Conservation (phyloP, 35 echinoderm and acorn worm genomes). For the Eucidaris tribuloides region DNA sequence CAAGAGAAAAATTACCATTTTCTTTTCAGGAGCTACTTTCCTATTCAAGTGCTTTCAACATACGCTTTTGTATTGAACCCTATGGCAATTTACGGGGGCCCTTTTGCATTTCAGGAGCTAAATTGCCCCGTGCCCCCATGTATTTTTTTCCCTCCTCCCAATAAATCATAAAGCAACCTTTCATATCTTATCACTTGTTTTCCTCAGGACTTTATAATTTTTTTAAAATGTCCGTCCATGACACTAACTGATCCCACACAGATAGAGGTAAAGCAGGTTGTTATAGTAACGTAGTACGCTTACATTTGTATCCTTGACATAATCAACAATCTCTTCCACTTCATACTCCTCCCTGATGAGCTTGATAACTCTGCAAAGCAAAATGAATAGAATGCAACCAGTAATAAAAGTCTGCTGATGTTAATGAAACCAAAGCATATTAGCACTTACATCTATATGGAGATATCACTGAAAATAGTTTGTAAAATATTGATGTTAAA, state of each 20-base stretch:
- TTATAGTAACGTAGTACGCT: not conserved
- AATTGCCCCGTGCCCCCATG: not conserved
- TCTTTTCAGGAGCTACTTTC: no score
- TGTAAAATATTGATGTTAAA: not conserved
- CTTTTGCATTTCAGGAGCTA: no score
- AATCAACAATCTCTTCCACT: constrained; percentile 50
- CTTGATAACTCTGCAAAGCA: constrained; percentile 8
- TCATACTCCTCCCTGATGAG: constrained; percentile 36
- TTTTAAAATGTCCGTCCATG: not conserved
- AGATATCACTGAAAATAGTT: not conserved
- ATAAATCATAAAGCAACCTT: not conserved
- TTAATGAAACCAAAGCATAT: not conserved
- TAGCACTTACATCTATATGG: no score
- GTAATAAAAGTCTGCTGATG: no score
- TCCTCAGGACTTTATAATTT: not conserved
- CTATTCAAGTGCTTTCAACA: not conserved
- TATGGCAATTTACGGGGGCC: no score
- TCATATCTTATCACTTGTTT: not conserved
- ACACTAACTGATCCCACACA: no score
- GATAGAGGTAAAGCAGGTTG: not conserved
- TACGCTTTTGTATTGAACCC: no score
- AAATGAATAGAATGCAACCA: not conserved
- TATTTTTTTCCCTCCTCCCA: not conserved
- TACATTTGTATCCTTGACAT: constrained; percentile 43
- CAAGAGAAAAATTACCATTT: no score